Conservation (phyloP, 2,888 invertebrate species). For the Caenorhabditis angaria region DNA sequence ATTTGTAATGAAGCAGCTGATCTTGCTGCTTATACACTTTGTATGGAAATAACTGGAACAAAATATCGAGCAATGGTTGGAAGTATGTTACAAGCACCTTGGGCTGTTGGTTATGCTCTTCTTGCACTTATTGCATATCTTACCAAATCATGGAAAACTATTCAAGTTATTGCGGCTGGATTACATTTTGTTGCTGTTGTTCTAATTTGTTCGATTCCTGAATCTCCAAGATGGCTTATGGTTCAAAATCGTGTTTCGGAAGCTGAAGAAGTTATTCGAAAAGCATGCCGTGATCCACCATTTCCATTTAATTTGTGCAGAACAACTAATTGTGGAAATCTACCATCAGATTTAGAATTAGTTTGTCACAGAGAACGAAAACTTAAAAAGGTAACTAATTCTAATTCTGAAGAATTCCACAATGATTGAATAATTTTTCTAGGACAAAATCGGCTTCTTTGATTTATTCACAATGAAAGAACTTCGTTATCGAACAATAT, state of each 20-base stretch:
- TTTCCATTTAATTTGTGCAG: constrained; percentile 69
- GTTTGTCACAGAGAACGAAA: constrained; percentile 69
- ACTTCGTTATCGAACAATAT: constrained; percentile 62
- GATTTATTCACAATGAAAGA: constrained; percentile 51
- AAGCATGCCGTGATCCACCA: constrained; percentile 70
- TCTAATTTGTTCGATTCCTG: constrained; percentile 71
- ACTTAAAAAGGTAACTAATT: constrained; percentile 43
- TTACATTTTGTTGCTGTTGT: constrained; percentile 69
- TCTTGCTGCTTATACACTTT: constrained; percentile 71
- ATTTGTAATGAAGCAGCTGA: constrained; percentile 71
- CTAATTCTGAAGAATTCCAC: too few species aligned
- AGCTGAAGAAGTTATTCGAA: constrained; percentile 70
- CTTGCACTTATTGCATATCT: constrained; percentile 72
- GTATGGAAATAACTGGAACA: constrained; percentile 72
- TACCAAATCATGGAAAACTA: constrained; percentile 69
- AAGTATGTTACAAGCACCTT: constrained; percentile 70
- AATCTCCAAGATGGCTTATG: constrained; percentile 71
- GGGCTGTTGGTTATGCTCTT: constrained; percentile 72
- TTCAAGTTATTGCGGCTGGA: constrained; percentile 70
- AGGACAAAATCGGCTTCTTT: constrained; percentile 47
- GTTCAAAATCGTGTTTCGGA: constrained; percentile 69
- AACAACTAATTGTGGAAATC: constrained; percentile 64
- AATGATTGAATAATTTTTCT: too few species aligned
- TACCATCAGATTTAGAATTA: constrained; percentile 71
- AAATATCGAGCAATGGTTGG: constrained; percentile 71